A percentile compares a stretch with the other conserved stretches of the same genome.
Conservation (phyloP, 64 coral and sea anemone genomes). For the Porites lutea region DNA sequence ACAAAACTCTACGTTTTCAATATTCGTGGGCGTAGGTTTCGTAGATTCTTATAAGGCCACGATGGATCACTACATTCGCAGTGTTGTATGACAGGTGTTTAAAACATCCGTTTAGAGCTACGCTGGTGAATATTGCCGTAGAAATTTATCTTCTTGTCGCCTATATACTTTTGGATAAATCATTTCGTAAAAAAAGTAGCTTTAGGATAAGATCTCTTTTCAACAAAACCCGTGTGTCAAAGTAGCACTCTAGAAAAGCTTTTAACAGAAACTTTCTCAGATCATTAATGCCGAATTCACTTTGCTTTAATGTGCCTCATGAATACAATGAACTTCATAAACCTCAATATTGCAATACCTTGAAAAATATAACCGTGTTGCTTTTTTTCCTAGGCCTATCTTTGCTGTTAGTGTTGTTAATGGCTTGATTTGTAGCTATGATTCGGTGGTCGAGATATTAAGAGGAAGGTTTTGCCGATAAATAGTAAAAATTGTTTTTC, state of each 20-base stretch:
- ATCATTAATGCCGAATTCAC: constrained; percentile 14
- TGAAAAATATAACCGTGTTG: background rate
- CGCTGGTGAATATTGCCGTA: background rate
- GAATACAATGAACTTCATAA: background rate
- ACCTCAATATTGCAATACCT: background rate
- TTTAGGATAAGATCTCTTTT: background rate
- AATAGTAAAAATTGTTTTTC: too few species aligned
- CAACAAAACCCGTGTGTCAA: background rate
- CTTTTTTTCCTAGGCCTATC: background rate
- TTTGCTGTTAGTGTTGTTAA: background rate
- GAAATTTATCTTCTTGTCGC: background rate
- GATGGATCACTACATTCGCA: background rate
- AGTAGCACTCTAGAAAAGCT: background rate
- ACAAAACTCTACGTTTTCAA: background rate
- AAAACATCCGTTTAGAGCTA: background rate
- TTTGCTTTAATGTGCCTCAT: background rate
- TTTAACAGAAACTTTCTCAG: background rate
- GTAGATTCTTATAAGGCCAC: background rate
- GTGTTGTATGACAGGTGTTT: constrained; percentile 8
- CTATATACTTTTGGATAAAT: background rate
- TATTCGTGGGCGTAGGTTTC: background rate
- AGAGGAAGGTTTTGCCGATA: background rate
- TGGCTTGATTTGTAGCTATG: background rate
- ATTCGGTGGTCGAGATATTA: background rate
- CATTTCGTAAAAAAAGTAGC: background rate